Evolutionary conservation across 2,797 vertebrate species (phyloP).

Genomic region (Molossus molossus): DNA sequence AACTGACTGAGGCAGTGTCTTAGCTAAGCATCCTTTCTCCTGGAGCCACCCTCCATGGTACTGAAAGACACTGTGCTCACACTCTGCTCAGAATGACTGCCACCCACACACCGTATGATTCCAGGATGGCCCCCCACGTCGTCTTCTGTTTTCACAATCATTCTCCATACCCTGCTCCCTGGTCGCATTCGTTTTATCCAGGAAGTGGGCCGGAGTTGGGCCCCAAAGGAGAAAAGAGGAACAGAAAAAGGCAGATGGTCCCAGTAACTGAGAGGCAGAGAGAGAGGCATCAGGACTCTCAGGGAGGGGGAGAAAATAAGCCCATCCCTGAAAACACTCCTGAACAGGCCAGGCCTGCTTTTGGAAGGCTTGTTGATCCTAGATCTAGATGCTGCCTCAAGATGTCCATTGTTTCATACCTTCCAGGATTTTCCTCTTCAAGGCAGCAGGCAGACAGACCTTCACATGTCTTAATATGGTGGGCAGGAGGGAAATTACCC

Average conservation of each 20-base stretch:
- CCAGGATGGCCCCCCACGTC: background rate
- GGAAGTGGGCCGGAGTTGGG: background rate
- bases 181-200: background rate
- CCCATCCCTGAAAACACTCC: background rate
- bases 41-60: too few relatives aligned
- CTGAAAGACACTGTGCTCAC: background rate
- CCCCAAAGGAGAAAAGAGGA: background rate
- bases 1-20: background rate
- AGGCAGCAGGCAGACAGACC: background rate
- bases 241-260: background rate
- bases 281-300: background rate
- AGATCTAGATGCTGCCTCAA: conserved; percentile 23
- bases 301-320: background rate
- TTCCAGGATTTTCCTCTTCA: background rate
- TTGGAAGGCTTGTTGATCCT: background rate
- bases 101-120: background rate
- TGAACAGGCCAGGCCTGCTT: background rate
- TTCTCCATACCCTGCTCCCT: background rate
- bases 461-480: background rate
- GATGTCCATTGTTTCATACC: background rate
- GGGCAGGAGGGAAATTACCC: background rate
- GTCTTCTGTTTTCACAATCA: background rate
- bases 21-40: background rate
- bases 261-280: background rate
- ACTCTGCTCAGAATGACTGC: background rate